Base-by-base conservation (phyloP, 2,888 invertebrate genomes). In the Pachydiplax longipennis region DNA sequence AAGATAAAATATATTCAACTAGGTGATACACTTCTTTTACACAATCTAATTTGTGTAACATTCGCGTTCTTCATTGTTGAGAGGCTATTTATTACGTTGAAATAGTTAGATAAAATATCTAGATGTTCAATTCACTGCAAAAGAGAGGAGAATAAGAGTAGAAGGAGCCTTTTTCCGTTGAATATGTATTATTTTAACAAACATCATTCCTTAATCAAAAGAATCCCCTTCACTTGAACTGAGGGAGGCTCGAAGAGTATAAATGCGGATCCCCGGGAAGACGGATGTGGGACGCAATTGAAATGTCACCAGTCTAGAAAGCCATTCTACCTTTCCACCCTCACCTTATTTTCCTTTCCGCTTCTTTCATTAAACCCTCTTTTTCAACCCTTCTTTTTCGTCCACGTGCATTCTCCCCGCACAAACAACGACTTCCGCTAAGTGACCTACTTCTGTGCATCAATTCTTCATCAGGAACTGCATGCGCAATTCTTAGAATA, bases 261-360 rank as follows among this genome's bases (percentile, higher is more conserved):
- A 61, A 61, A 61, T 61, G 61, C 37, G 44, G 22, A n/a, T n/a
- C 44, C 5, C 48, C 25, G 25, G 82, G 53, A 82, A 82, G 82
- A 82, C 82, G 82, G 48, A 82, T 65, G 65, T 65, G n/a, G 65
- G n/a, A 15, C 31, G 35, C 83, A 83, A 83, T 83, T 25, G 58
- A 58, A 58, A 58, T 48, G 83, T 83, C 82, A 82, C 44, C 81
- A 22, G 12, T 81, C 81, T 48, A 40, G 81, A 81, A 35, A 35
- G 81, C 48, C 82, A 82, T 48, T 82, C 82, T 31, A 31, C 53
- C 31, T 58, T 12, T 18, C 83, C 48, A 25, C n/a, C 82, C 48
- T 25, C 37, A 15, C 82, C 82, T n/a, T 25, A 1, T 8, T 31
- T 81, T 22, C 44, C n/a, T 13, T 12, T 10, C n/a, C 81, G 37